phyloP scores from a whole-genome alignment of 1,140 invertebrate species.

The Panulirus ornatus region DNA sequence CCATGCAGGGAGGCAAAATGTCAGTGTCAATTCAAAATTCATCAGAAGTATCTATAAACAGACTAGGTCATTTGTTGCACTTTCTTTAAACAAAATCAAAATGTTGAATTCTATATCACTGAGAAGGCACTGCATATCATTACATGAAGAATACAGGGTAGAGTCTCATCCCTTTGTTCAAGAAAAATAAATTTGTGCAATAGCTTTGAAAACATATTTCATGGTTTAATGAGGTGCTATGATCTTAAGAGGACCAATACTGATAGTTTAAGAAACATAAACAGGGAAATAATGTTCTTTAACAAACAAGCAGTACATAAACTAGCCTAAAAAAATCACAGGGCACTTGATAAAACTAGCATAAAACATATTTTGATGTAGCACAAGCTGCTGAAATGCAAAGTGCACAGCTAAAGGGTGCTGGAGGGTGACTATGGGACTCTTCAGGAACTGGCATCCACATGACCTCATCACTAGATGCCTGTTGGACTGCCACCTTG shows the following conservation, averaged over 20 bases:
- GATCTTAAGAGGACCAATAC: background rate
- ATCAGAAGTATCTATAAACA: slow-evolving; percentile 3
- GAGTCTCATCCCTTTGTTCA: slow-evolving; percentile 4
- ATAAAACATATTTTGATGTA: background rate
- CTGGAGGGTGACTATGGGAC: background rate
- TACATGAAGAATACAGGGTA: background rate
- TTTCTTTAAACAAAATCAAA: background rate
- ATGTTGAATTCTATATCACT: background rate
- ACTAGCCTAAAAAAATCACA: slow-evolving; percentile 1
- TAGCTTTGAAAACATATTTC: background rate
- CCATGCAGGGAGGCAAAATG: slow-evolving; percentile 20
- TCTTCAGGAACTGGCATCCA: background rate
- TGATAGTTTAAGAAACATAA: background rate
- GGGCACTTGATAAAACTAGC: slow-evolving; percentile 12
- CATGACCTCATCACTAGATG: background rate
- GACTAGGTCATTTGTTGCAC: background rate
- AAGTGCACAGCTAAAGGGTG: slow-evolving; percentile 4
- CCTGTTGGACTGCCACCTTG: background rate
- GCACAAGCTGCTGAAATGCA: background rate
- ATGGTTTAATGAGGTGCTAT: slow-evolving; percentile 8
- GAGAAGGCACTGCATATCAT: background rate
- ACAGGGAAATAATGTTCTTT: background rate
- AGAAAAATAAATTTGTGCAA: slow-evolving; percentile 15
- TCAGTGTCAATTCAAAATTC: background rate
- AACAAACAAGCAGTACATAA: slow-evolving; percentile 20